Base-by-base conservation (phyloP, 2,797 vertebrate species). In the Pseudopleuronectes americanus region DNA sequence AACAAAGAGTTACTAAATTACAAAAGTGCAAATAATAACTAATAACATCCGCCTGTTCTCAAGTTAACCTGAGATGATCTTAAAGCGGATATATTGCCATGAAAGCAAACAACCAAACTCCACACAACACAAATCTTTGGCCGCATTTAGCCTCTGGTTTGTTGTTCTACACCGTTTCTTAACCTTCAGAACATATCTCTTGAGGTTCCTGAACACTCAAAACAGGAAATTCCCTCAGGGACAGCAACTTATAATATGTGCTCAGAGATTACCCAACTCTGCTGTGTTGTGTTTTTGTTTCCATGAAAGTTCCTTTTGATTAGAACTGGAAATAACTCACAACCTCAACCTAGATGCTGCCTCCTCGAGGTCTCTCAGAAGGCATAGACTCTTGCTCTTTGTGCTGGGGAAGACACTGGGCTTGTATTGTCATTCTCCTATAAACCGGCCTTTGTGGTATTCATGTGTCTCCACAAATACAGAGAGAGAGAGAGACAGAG, bases 361-460 rank as follows among this genome's bases (percentile, higher is more conserved):
- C 53, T 77, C 59, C 43, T 38, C 26, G 48, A 77, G 64, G 68
- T 79, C 81, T 64, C 72, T 85, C 68, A 64, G 72, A 81, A 71
- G 78, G 61, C 71, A 73, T 12, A 22, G 76, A 56, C 78, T 84
- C 54, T 76, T 79, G 68, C 76, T 76, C 79, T 84, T 83, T 84
- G 76, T 83, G 60, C 76, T 83, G 68, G 64, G 84, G 49, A 81
- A 76, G 83, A 84, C 79, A 86, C 88, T 79, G 80, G 83, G 81
- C 73, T 77, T 67, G 77, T 85, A 84, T 91, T 89, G 85, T 89
- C 74, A 49, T 71, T 77, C 77, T 77, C 63, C 77, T 85, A 70
- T 78, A 89, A 89, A 84, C 86, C 83, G 67, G 89, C 85, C 87
- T 90, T 89, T 87, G 92, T 92, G 86, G 77, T 72, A 81, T 90